Evolutionary conservation across 2,797 vertebrate genomes (phyloP).

Genomic region (Toxotes lorentzi): DNA sequence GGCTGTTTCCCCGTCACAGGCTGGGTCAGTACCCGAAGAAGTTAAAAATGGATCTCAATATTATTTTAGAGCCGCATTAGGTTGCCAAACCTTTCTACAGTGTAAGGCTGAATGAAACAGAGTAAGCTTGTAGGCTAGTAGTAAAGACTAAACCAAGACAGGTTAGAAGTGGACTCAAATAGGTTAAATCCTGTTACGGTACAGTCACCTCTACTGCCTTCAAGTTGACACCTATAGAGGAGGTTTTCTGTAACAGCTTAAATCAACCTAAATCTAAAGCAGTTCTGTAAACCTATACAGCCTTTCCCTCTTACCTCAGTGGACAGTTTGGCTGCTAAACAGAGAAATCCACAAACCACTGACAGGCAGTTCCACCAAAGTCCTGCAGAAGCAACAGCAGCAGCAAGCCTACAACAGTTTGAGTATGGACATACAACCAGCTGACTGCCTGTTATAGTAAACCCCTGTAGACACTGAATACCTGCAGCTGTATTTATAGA

Average conservation of each 20-base stretch:
- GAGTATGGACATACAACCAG: conserved; percentile 66
- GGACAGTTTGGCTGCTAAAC: conserved; percentile 44
- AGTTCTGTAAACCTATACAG: conserved; percentile 2
- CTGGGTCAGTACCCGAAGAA: conserved; percentile 43
- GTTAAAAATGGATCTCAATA: conserved; percentile 60
- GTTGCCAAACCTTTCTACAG: conserved; percentile 32
- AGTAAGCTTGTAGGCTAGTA: conserved; percentile 27
- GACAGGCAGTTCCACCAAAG: conserved; percentile 47
- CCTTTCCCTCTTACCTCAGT: conserved; percentile 57
- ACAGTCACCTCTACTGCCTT: conserved; percentile 10
- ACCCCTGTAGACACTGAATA: conserved; percentile 68
- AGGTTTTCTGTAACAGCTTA: conserved; percentile 7
- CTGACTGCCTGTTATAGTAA: conserved; percentile 78
- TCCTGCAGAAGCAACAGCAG: conserved; percentile 55
- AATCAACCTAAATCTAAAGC: conserved; percentile 33
- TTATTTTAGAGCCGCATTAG: conserved; percentile 41
- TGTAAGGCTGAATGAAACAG: conserved; percentile 37
- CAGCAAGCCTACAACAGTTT: conserved; percentile 41
- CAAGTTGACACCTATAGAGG: neutral
- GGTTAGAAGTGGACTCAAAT: conserved; percentile 35
- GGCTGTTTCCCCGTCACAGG: conserved; percentile 35
- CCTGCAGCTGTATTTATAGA: conserved; percentile 80
- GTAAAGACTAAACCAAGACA: conserved; percentile 21
- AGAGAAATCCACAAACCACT: conserved; percentile 60
- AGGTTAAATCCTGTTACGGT: conserved; percentile 27